Evolutionary conservation across 2,888 invertebrate species (phyloP).

Genomic region (Brassicogethes aeneus): DNA sequence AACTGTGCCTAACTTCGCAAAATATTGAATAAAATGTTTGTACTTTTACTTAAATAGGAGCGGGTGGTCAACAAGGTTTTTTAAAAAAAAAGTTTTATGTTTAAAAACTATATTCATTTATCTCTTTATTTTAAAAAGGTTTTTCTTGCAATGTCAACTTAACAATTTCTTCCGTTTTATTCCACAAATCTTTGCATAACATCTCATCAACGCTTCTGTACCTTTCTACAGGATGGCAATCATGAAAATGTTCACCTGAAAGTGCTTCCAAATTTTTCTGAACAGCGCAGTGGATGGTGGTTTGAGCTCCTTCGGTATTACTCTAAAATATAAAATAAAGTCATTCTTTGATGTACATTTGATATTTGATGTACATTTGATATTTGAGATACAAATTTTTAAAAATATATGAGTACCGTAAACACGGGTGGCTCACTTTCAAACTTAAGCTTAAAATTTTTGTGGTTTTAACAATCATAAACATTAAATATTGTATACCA

Average conservation of each 20-base stretch:
- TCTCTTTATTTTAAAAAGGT: background rate
- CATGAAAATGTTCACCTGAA: constrained; percentile 5
- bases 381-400: too few relatives aligned
- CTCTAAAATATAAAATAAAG: constrained; percentile 3
- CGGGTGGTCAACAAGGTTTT: too few relatives aligned
- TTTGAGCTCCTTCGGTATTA: constrained; percentile 4
- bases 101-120: too few relatives aligned
- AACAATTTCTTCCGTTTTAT: background rate
- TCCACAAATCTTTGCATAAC: background rate
- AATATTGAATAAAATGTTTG: background rate
- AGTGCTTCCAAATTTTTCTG: constrained; percentile 2
- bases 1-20: constrained; percentile 1
- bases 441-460: too few relatives aligned
- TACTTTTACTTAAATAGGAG: too few relatives aligned
- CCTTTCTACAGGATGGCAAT: constrained; percentile 1
- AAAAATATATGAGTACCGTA: too few relatives aligned
- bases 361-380: background rate
- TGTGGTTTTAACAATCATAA: too few relatives aligned
- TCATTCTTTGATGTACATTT: background rate
- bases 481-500: too few relatives aligned
- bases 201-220: background rate
- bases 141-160: background rate
- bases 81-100: too few relatives aligned
- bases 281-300: constrained; percentile 1
- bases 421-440: too few relatives aligned